Evolutionary conservation across 92 coral and sea anemone species (phyloP), one percentile per base, ranked within the genome.

Genomic region (Isaurus tuberculatus): DNA sequence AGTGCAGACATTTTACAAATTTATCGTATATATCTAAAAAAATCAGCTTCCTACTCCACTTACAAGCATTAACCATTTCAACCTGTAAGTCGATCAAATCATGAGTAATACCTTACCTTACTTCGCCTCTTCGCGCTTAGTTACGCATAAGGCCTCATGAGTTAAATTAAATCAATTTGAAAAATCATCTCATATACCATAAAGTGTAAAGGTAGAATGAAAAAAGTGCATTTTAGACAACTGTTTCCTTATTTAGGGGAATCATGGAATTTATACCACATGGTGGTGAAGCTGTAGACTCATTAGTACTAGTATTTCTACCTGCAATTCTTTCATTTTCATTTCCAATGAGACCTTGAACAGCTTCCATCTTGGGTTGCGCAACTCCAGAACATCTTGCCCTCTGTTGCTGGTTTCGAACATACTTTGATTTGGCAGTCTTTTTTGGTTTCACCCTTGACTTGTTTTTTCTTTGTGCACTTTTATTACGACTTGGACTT

Each of bases 241-340:
- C 82, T 23, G 82, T 77, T 58, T 77, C 82, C 70, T 77, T 77
- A 48, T 57, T 77, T n/a, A 77, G 36, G 46, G 69, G 64, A 55
- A 77, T 29, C 7, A 36, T 26, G 1, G 82, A 0, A 14, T 57
- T 58, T 48, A 34, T 57, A 42, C 49, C 58, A 26, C 70, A 57
- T 23, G 37, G 46, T 53, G 34, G 53, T 55, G 46, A 26, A 2
- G 5, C 49, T 20, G 20, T 48, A n/a, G n/a, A n/a, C 25, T 58
- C 78, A 72, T 5, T 17, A 10, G 26, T 13, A 17, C 26, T 28
- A 9, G 58, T 64, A 34, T 19, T 58, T 9, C 51, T 60, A 51
- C 19, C 48, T 42, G 4, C 53, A 0, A 20, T 20, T 23, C 68
- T 58, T 23, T 43, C 31, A 31, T 34, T 14, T 25, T 58, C 82